phyloP scores from a whole-genome alignment of 2,113 vertebrate genomes.

The Tachycineta bicolor region DNA sequence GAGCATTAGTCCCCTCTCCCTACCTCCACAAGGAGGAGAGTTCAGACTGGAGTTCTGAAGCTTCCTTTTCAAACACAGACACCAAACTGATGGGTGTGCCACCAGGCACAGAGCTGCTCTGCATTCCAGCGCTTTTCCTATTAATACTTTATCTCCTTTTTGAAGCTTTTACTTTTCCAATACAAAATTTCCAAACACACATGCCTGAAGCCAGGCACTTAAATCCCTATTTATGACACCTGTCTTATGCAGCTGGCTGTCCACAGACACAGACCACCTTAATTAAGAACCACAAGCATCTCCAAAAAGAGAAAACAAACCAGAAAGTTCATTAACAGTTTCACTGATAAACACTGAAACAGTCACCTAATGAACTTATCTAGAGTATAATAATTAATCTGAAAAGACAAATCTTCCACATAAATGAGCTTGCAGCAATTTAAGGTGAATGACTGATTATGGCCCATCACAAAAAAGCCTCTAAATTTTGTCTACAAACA shows the following conservation, averaged over 20 bases:
- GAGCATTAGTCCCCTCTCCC: neutral
- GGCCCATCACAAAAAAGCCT: neutral
- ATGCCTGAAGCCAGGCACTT: neutral
- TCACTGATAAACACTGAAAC: neutral
- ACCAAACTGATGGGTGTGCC: neutral
- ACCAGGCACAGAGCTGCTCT: neutral
- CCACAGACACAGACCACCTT: neutral
- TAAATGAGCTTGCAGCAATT: neutral
- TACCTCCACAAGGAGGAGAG: neutral
- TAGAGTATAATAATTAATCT: neutral
- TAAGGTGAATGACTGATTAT: neutral
- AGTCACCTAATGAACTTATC: neutral
- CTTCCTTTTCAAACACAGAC: neutral
- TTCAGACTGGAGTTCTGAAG: neutral
- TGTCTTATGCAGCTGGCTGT: neutral
- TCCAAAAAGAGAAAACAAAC: neutral
- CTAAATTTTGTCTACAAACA: neutral
- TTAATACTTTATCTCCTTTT: slow-evolving; percentile 19
- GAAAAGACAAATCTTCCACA: neutral
- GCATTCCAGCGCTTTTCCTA: neutral
- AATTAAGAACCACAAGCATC: neutral
- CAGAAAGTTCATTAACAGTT: neutral
- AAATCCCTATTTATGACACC: neutral
- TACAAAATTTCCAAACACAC: neutral
- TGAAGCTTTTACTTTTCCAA: slow-evolving; percentile 26